A percentile compares a stretch with the other conserved stretches of the same genome.
These are phyloP conservation scores for Myotis myotis DNA, from an alignment of 2,797 vertebrate genomes.

Conservation along the genomic window DNA sequence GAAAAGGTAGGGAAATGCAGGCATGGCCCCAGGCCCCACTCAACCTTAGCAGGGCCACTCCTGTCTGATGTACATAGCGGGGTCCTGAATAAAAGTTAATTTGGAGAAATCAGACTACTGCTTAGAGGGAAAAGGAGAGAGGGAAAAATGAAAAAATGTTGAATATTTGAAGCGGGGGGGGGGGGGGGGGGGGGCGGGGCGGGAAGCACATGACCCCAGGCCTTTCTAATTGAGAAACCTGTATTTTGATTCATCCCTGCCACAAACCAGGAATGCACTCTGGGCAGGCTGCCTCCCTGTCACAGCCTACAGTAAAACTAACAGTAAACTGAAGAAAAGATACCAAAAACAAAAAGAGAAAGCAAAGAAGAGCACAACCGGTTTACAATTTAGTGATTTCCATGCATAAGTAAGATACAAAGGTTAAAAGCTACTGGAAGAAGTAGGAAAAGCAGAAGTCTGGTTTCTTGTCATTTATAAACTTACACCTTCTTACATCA, in stretches of 20 bases:
- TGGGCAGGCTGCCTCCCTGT: not conserved
- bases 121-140: not conserved
- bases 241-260: not conserved
- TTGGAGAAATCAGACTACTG: not conserved
- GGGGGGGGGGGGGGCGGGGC: accelerated
- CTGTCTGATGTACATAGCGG: not conserved
- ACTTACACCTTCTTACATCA: not conserved
- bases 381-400: not conserved
- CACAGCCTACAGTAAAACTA: not conserved
- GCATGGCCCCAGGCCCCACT: not conserved
- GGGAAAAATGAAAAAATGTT: not conserved
- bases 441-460: not conserved
- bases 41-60: not conserved
- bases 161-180: not conserved
- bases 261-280: not conserved
- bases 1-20: not conserved
- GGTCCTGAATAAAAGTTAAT: not conserved
- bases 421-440: not conserved
- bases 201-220: not conserved
- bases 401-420: not conserved
- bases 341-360: not conserved
- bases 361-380: not conserved
- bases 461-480: not conserved
- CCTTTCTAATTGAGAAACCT: slow-evolving; percentile 17
- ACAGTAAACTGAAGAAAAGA: not conserved